phyloP scores from a whole-genome alignment of 2,797 vertebrate species.

The Erithacus rubecula region DNA sequence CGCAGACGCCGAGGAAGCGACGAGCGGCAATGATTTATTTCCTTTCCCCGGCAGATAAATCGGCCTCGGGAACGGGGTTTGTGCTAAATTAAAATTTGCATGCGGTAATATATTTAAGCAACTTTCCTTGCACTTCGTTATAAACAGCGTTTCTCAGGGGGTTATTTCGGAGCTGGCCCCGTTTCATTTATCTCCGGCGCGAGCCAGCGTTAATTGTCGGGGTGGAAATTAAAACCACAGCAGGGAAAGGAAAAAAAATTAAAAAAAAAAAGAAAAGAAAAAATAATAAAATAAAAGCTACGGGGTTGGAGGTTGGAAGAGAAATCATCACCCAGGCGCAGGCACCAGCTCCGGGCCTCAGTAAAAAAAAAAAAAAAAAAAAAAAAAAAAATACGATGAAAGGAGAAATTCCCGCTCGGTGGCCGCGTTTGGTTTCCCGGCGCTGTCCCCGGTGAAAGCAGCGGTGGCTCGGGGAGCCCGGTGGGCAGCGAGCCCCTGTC shows the following conservation, averaged over 20 bases:
- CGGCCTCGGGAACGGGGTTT: neutral
- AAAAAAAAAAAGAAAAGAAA: neutral
- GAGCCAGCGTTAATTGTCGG: neutral
- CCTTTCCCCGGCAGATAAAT: neutral
- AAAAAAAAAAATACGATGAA: neutral
- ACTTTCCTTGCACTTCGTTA: conserved; percentile 8
- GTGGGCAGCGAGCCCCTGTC: neutral
- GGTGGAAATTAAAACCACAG: neutral
- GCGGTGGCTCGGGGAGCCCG: neutral
- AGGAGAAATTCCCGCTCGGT: neutral
- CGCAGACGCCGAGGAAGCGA: neutral
- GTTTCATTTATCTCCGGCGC: neutral
- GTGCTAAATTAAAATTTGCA: conserved; percentile 34
- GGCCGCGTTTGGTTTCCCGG: neutral
- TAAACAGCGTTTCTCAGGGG: neutral
- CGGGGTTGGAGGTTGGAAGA: neutral
- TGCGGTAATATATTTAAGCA: neutral
- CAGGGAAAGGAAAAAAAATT: neutral
- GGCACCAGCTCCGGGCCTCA: neutral
- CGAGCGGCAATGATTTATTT: neutral
- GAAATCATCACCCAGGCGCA: neutral
- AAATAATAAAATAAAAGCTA: neutral
- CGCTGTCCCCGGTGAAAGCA: neutral
- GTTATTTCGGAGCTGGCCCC: neutral
- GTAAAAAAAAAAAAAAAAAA: neutral